Evolutionary conservation across 2,113 vertebrate species (phyloP), one percentile per base, ranked within the genome.

Genomic region (Anas platyrhynchos): DNA sequence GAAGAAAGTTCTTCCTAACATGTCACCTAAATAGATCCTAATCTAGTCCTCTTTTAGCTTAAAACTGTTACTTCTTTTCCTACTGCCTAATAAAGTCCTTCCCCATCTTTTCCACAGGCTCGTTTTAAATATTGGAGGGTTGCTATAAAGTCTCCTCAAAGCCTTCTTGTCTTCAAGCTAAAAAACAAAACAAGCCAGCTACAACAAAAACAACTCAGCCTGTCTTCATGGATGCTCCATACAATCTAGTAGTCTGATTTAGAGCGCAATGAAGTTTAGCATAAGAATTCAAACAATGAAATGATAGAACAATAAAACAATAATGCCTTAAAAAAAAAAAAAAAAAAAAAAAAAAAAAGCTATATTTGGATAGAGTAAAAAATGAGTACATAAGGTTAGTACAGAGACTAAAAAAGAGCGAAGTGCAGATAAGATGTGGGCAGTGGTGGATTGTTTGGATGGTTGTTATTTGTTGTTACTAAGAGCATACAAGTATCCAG

Each of bases 361-460:
- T n/a, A 58, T 2, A 1, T 61, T 74, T 78, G 55, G 22, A 15
- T 13, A 88, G 55, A 38, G 10, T 16, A 27, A 36, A 48, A 62
- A 43, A 62, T 5, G 13, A 32, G 4, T 38, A 38, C 23, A 17
- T 36, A 23, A 52, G 9, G 4, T 50, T 66, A 52, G 8, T 20
- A 48, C 44, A 36, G 29, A 50, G 48, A 34, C 10, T 10, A 62
- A 67, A 36, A 58, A 66, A 50, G 73, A 32, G 2, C 8, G 62
- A 85, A 25, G 22, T 27, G 8, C 17, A 48, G 12, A 50, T 55
- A 31, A 74, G 23, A 6, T 21, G 6, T 46, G 25, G 17, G 11
- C 10, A 74, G 13, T 2, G 54, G 14, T 1, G 4, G 29, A 21
- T 46, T 61, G 6, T 50, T 81, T 2, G 2, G 8, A 7, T 4